A percentile compares a stretch with the other conserved stretches of the same genome.
Conservation (phyloP, 2,888 invertebrate genomes). For the Eucera pruinosa region DNA sequence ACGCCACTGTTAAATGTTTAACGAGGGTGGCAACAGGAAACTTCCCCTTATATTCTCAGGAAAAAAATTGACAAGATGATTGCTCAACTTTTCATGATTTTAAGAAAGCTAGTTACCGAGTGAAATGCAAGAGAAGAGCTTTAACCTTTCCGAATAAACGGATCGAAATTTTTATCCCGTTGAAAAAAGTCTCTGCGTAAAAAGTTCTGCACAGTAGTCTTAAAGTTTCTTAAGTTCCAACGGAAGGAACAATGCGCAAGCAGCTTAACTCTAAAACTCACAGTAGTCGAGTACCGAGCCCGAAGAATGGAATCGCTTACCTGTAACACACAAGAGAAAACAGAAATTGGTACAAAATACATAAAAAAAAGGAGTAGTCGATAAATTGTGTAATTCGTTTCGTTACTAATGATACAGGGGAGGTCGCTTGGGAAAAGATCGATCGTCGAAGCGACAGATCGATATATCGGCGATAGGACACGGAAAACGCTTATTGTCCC, state of each 20-base stretch:
- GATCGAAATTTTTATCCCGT: neutral
- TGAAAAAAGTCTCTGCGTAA: neutral
- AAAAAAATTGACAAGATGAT: neutral
- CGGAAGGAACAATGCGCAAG: neutral
- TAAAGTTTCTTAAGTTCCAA: neutral
- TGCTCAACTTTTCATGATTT: neutral
- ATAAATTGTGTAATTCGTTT: constrained; percentile 41
- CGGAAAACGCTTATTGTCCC: constrained; percentile 64
- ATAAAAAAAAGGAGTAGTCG: neutral
- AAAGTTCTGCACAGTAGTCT: neutral
- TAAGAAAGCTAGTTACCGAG: neutral
- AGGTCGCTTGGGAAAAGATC: constrained; percentile 55
- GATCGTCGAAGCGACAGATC: constrained; percentile 65
- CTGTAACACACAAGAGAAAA: constrained; percentile 68
- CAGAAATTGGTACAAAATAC: neutral
- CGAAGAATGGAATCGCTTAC: constrained; percentile 70
- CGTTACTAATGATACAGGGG: constrained; percentile 45
- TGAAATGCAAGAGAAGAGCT: neutral
- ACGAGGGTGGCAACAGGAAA: neutral
- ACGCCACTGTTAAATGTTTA: neutral
- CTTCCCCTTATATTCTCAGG: too few relatives aligned
- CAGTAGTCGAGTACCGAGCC: neutral
- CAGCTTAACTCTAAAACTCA: constrained; percentile 33
- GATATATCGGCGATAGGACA: constrained; percentile 64
- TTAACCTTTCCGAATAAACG: neutral